Percentiles rank a stretch among this genome's conserved stretches.
phyloP scores from a whole-genome alignment of 2,888 invertebrate genomes.

The Nomada flava region DNA sequence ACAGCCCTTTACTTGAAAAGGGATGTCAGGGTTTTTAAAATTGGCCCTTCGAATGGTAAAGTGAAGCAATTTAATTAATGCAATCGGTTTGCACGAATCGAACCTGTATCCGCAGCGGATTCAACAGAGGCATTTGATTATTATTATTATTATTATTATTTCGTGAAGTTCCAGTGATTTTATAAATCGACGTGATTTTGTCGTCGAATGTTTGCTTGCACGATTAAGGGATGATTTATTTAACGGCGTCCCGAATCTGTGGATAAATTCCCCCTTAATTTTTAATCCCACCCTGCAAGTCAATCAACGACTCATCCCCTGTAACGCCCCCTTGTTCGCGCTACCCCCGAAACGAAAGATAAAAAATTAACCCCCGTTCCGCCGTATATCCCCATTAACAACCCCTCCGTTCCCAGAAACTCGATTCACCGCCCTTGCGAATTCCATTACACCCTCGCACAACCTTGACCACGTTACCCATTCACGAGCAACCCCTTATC shows the following conservation, averaged over 20 bases:
- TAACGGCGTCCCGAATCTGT: not conserved
- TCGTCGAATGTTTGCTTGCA: too few species aligned
- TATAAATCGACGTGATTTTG: too few species aligned
- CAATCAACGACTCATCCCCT: not conserved
- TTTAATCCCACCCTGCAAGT: not conserved
- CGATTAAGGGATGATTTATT: not conserved
- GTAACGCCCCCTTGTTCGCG: not conserved
- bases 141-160: too few species aligned
- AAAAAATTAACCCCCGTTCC: constrained; percentile 1
- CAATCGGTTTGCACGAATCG: too few species aligned
- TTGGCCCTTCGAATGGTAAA: too few species aligned
- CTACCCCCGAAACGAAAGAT: not conserved
- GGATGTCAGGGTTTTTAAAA: too few species aligned
- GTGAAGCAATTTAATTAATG: too few species aligned
- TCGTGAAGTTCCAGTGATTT: too few species aligned
- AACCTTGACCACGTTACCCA: constrained; percentile 13
- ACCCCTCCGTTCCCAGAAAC: not conserved
- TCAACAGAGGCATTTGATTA: too few species aligned
- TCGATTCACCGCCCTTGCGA: not conserved
- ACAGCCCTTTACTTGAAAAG: too few species aligned
- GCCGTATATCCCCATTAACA: constrained; percentile 4
- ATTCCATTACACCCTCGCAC: constrained; percentile 8
- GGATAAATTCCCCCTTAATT: not conserved
- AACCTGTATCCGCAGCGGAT: too few species aligned
- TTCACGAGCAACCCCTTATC: not conserved